These are phyloP conservation scores for Bombyx mori DNA, from an alignment of 1,140 invertebrate genomes.

Conservation along the genomic window ASM3026992v2 NC_085127.1:3330001-3330500, in stretches of 20 bases:
- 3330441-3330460: too few species aligned
- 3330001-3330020: slow-evolving; percentile 84
- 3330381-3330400: too few species aligned
- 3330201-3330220: slow-evolving; percentile 80
- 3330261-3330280: too few species aligned
- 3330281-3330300: too few species aligned
- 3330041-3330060: slow-evolving; percentile 92
- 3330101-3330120: slow-evolving; percentile 96
- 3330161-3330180: slow-evolving; percentile 99
- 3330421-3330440: too few species aligned
- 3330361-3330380: too few species aligned
- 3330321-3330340: too few species aligned
- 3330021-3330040: slow-evolving; percentile 96
- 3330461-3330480: too few species aligned
- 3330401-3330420: too few species aligned
- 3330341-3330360: too few species aligned
- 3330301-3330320: too few species aligned
- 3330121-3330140: slow-evolving; percentile 85
- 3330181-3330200: slow-evolving; percentile 95
- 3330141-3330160: slow-evolving; percentile 94
- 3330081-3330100: slow-evolving; percentile 90
- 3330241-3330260: slow-evolving; percentile 85
- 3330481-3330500: too few species aligned
- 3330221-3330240: slow-evolving; percentile 86
- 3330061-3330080: slow-evolving; percentile 92